These are phyloP conservation scores for Rhodeus uyekii DNA, from an alignment of 2,797 vertebrate species.

Conservation along the genomic window DNA sequence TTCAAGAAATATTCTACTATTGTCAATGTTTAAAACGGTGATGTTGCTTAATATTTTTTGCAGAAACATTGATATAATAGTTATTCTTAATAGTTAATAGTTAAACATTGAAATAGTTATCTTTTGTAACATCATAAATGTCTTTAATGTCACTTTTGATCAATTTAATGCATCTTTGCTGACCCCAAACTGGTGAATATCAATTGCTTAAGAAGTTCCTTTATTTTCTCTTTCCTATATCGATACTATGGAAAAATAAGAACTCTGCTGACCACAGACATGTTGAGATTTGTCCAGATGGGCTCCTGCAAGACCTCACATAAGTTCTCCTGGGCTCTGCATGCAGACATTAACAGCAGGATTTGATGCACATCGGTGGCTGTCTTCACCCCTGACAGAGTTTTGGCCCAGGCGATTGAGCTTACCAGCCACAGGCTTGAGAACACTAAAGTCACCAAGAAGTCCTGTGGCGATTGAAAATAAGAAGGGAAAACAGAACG, in stretches of 20 bases:
- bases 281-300: constrained; percentile 91
- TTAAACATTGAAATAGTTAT: too few species aligned
- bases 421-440: constrained; percentile 93
- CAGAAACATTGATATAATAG: not conserved
- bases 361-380: constrained; percentile 89
- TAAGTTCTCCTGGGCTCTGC: constrained; percentile 87
- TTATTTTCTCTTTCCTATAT: not conserved
- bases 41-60: not conserved
- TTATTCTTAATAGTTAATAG: too few species aligned
- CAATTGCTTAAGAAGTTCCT: not conserved
- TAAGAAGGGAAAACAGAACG: not conserved
- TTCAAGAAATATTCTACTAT: not conserved
- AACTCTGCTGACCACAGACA: constrained; percentile 85
- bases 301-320: constrained; percentile 86
- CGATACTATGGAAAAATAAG: not conserved
- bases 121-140: not conserved
- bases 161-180: not conserved
- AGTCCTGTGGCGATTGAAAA: constrained; percentile 80
- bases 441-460: constrained; percentile 91
- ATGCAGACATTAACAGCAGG: constrained; percentile 90
- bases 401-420: constrained; percentile 94
- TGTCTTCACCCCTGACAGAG: constrained; percentile 89
- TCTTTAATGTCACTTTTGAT: not conserved
- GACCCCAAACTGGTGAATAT: not conserved
- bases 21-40: not conserved